These are phyloP conservation scores for Herpetotheres cachinnans DNA, from an alignment of 2,113 vertebrate species.

Conservation along the genomic window DNA sequence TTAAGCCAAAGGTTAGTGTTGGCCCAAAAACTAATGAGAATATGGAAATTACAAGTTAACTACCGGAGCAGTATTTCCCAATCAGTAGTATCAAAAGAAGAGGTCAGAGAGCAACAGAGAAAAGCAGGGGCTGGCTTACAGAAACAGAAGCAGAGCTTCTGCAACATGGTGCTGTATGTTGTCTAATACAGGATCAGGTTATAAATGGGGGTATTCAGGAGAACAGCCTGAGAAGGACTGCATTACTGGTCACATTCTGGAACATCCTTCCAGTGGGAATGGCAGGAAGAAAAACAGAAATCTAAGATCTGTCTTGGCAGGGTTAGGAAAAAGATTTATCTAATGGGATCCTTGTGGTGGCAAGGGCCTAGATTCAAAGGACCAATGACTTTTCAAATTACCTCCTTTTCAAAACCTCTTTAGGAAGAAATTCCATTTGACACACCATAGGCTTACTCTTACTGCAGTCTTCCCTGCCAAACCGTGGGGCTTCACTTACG, in stretches of 20 bases:
- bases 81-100: background rate
- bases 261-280: background rate
- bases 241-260: background rate
- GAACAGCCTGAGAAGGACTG: background rate
- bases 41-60: background rate
- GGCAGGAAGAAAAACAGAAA: background rate
- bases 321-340: background rate
- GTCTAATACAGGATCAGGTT: background rate
- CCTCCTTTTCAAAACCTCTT: background rate
- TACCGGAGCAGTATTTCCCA: background rate
- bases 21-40: background rate
- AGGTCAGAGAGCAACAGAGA: background rate
- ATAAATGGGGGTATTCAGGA: background rate
- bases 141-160: background rate
- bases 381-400: background rate
- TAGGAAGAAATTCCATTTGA: background rate
- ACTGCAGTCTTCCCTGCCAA: background rate
- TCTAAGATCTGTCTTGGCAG: background rate
- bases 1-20: background rate
- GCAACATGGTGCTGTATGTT: background rate
- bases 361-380: background rate
- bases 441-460: background rate
- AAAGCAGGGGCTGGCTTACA: background rate
- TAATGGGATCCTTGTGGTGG: background rate
- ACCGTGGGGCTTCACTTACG: background rate